Percentiles rank a stretch among this genome's conserved stretches.
Evolutionary conservation across 2,113 vertebrate genomes (phyloP).

Genomic region (human (Homo sapiens)): DNA sequence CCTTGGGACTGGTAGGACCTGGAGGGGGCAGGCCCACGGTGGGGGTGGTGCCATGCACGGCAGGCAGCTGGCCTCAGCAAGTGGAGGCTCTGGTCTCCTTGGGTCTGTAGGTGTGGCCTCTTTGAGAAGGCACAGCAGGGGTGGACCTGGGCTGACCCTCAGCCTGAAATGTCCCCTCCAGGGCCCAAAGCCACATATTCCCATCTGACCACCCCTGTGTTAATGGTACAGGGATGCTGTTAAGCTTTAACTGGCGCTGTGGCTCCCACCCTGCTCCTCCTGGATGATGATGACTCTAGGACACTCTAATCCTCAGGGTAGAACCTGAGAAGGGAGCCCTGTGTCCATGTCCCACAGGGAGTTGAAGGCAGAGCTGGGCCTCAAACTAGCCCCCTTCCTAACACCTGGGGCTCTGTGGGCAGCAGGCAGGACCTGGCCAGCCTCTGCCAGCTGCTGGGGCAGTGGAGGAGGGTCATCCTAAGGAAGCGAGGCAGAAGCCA

Average conservation of each 20-base stretch:
- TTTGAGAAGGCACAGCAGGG: rapidly evolving
- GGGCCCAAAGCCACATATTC: no score
- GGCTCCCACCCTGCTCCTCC: neutral
- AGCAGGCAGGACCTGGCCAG: neutral
- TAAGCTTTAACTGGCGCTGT: neutral
- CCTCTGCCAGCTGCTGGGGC: neutral
- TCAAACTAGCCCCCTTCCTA: neutral
- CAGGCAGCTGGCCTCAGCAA: neutral
- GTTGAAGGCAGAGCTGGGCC: neutral
- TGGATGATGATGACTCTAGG: no score
- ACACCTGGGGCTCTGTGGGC: neutral
- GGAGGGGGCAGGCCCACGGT: neutral
- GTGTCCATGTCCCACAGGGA: neutral
- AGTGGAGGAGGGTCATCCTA: neutral
- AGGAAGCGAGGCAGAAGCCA: neutral
- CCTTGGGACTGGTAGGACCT: no score
- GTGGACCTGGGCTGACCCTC: no score
- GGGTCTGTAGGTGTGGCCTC: neutral
- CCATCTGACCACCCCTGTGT: neutral
- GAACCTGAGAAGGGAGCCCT: neutral
- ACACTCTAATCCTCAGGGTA: neutral
- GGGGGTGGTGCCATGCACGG: rapidly evolving
- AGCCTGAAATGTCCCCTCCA: rapidly evolving
- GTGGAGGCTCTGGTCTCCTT: no score
- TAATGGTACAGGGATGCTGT: neutral